Base-by-base conservation (phyloP, 2,888 invertebrate species). In the Spatulosminthurus flaviceps region DNA sequence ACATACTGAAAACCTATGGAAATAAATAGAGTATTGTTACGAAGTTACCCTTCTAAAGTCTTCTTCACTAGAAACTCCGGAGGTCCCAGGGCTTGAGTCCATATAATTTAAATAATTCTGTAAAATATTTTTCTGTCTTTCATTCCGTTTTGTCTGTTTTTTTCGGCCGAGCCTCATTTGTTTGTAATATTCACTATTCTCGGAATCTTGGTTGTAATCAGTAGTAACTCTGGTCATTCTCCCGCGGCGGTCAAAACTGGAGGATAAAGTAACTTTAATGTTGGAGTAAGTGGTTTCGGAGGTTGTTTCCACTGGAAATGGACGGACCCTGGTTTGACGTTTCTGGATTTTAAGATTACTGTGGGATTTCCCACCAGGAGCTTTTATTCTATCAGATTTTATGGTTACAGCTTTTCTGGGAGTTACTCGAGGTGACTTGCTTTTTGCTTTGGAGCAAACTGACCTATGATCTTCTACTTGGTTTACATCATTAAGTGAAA, bases 231-330 rank as follows among this genome's bases (percentile, higher is more conserved):
- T 16, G 22, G 42, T 71, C 41, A 71, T 22, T 9, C 71, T n/a
- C 7, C 71, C 71, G 19, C 24, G 42, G 21, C 71, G 71, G 34
- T 71, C 71, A 43, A 71, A 71, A 22, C 71, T 43, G 42, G 71
- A 24, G 26, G 43, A 19, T 2, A 51, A 16, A 4, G 4, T n/a
- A n/a, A n/a, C n/a, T 51, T 19, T n/a, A 5, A 2, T 13, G 51
- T 13, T 51, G 16, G 7, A 51, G 34, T 34, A 9, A 34, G 34
- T 34, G 34, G 4, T 7, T 4, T 34, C 34, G 9, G 34, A 34
- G 34, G 34, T 34, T 34, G 5, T 34, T 9, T 34, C 34, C 16
- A 51, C 51, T 5, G 51, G 51, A 51, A 13, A 2, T 51, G 16
- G 51, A 16, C 5, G 51, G 16, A 51, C 1, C 51, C n/a, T n/a